Conservation (phyloP, 2,797 vertebrate species). For the Lepus oiostolus region DNA sequence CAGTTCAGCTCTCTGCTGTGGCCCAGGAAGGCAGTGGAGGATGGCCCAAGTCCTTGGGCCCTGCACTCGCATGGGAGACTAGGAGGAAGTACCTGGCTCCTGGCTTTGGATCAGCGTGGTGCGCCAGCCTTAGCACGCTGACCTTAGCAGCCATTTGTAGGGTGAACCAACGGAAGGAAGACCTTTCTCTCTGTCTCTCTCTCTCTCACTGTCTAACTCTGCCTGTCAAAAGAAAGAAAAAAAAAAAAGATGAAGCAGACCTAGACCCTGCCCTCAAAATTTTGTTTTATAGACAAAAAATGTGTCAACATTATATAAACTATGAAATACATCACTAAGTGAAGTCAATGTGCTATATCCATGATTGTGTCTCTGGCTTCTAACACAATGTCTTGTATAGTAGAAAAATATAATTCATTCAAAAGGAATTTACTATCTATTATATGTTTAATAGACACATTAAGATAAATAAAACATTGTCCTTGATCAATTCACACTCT, state of each 20-base stretch:
- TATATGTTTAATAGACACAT: background rate
- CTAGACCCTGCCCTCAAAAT: background rate
- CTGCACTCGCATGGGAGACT: too few species aligned
- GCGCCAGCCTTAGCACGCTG: too few species aligned
- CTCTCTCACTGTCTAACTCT: too few species aligned
- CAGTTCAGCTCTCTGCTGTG: too few species aligned
- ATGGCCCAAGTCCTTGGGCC: too few species aligned
- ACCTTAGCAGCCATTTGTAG: too few species aligned
- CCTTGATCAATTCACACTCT: conserved; percentile 7
- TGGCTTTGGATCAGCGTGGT: too few species aligned
- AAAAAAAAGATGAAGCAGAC: background rate
- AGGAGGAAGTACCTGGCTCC: too few species aligned
- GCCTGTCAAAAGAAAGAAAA: too few species aligned
- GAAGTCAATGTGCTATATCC: background rate
- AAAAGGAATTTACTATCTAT: background rate
- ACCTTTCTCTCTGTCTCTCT: too few species aligned
- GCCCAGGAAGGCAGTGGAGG: too few species aligned
- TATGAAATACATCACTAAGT: background rate
- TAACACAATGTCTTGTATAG: background rate
- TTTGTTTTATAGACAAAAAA: background rate
- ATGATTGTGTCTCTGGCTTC: background rate
- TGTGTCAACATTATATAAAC: background rate
- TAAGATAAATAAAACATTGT: conserved; percentile 29
- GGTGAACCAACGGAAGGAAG: too few species aligned
- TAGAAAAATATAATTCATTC: background rate